phyloP scores from a whole-genome alignment of 2,888 invertebrate genomes.

The Campoplex nolae region DNA sequence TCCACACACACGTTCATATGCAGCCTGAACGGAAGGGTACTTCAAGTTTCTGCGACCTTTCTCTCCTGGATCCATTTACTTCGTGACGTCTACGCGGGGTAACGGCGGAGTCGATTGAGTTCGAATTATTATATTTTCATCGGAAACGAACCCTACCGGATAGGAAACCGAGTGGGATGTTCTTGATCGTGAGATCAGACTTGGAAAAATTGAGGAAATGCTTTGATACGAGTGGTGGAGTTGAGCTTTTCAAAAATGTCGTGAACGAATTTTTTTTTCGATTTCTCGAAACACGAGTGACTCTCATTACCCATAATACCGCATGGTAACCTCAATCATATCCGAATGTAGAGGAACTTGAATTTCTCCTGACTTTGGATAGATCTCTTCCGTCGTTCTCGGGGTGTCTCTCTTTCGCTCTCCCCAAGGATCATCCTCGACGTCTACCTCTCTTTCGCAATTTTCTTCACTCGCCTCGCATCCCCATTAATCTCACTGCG shows the following conservation, averaged over 20 bases:
- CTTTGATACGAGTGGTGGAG: background rate
- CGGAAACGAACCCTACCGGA: background rate
- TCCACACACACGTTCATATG: background rate
- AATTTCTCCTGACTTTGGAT: conserved; percentile 26
- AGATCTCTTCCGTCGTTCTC: background rate
- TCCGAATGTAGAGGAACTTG: conserved; percentile 4
- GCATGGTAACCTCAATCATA: background rate
- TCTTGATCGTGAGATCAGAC: background rate
- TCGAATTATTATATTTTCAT: background rate
- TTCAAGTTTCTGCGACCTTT: background rate
- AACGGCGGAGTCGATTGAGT: background rate
- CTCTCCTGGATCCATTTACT: background rate
- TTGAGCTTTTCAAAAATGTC: background rate
- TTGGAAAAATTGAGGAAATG: background rate
- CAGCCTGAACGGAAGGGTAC: background rate
- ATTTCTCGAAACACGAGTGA: background rate
- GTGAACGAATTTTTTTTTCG: background rate
- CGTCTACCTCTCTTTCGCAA: conserved; percentile 17
- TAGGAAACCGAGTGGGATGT: background rate
- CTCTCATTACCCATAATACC: background rate
- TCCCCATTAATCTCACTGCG: background rate
- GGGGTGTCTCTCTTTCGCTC: background rate
- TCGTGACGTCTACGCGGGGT: background rate
- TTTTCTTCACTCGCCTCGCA: conserved; percentile 45
- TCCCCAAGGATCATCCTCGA: background rate